Evolutionary conservation across 1,140 invertebrate genomes (phyloP), one percentile per base, ranked within the genome.

Genomic region (Eupeodes corollae): DNA sequence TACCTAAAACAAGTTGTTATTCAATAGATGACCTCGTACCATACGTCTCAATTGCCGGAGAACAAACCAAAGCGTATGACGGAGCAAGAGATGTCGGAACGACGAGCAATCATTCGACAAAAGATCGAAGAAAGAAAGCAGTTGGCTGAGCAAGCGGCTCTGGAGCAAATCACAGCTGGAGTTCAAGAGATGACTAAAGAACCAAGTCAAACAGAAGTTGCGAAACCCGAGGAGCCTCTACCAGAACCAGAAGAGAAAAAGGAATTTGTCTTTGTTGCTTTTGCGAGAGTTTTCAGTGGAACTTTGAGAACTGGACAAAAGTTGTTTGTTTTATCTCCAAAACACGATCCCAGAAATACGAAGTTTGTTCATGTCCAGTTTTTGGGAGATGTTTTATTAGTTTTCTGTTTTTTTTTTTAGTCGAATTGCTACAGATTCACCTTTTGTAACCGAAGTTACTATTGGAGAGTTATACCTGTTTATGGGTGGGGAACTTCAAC

Each of bases 281-380:
- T 98, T 76, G 91, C 91, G 14, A 76, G 94, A 58, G 77, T 98
- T 32, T 98, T 91, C 66, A 96, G 91, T 69, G 94, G 95, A 9
- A 85, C 74, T 42, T 57, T 98, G 8, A 79, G 67, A 48, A 77
- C 78, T 56, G 91, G 89, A n/a, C 77, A 83, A 55, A 79, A 80
- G 57, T 64, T 86, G 12, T 97, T 83, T 71, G 85, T 94, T 30
- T 70, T 97, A 8, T 83, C 90, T 8, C 91, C 92, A 8, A 93
- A 93, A 72, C 91, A 94, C 71, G 80, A 92, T 72, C 91, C 89
- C 14, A 79, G 79, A 42, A 62, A 67, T 46, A 44, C 50, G 30
- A 42, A 53, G 52, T 53, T 31, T 46, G 9, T 15, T 33, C 19
- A 40, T 26, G 13, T 32, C 6, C 45, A 6, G 16, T 39, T 1